Base-by-base conservation (phyloP, 2,797 vertebrate species). In the Sylvia borin region DNA sequence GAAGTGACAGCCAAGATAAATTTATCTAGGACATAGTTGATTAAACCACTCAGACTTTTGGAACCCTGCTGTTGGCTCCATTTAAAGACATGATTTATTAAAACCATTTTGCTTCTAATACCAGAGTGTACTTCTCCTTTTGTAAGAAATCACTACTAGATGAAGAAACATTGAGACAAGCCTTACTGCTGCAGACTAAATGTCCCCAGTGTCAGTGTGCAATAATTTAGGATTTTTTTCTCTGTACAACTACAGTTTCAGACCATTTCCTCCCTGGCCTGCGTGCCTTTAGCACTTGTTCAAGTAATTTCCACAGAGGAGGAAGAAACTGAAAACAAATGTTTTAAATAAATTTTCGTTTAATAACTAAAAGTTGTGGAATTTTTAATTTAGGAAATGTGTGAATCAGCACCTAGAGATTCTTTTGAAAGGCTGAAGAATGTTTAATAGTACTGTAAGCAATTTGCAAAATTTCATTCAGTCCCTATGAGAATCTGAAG, bases 31-130 rank as follows among this genome's bases (percentile, higher is more conserved):
- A 53, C 34, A 34, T 7, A 76, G 55, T 34, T 82, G 40, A 82
- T 88, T 90, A 94, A 93, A 85, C 32, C 43, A 48, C 75, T 78
- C 34, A 65, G 58, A 50, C 32, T 82, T 81, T 50, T 50, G 32
- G 54, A 91, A 90, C 55, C 26, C 16, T 79, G 38, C 34, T 88
- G 29, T 45, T 85, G 82, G 38, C 71, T 91, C 55, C 34, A 76
- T 90, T 85, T 85, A 91, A 72, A 79, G 58, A 36, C 67, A 32
- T 68, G 54, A 90, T 95, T 91, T 94, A 85, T 91, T 72, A 75
- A 93, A 72, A 58, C 38, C 10, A 38, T 85, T 93, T 93, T 66
- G 16, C 16, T 88, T 93, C 82, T 79, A 79, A 68, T 54, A 62
- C 36, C 12, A 54, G 32, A 65, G 6, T 17, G 20, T 75, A 70